Conservation (phyloP, 2,797 vertebrate genomes). For the Aratinga solstitialis region DNA sequence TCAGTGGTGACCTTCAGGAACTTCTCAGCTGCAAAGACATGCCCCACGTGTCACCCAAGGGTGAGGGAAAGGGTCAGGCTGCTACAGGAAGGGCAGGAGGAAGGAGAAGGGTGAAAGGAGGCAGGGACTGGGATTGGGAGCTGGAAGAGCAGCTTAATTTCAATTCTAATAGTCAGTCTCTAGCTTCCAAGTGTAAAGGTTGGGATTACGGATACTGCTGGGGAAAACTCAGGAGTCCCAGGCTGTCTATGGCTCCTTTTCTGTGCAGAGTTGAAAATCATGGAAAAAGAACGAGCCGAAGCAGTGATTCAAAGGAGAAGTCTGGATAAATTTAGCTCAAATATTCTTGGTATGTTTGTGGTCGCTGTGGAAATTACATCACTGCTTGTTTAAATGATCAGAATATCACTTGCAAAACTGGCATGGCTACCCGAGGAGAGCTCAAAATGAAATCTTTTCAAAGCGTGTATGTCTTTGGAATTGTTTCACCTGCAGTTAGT, state of each 20-base stretch:
- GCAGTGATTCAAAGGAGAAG: conserved; percentile 48
- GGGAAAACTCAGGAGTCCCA: not conserved
- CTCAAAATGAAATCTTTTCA: not conserved
- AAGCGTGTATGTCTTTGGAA: not conserved
- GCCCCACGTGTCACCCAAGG: not conserved
- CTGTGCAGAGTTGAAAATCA: not conserved
- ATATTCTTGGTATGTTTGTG: conserved; percentile 72
- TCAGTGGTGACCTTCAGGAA: not conserved
- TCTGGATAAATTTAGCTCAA: conserved; percentile 57
- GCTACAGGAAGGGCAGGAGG: not conserved
- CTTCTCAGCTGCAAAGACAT: not conserved
- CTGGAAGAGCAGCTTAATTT: not conserved
- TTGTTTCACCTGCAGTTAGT: not conserved
- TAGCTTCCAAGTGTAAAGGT: not conserved
- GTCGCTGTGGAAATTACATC: conserved; percentile 60
- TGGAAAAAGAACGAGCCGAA: not conserved
- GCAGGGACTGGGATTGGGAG: not conserved
- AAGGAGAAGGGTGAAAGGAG: not conserved
- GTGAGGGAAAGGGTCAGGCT: not conserved
- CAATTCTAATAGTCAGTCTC: not conserved
- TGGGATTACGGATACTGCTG: not conserved
- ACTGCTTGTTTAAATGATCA: conserved; percentile 48
- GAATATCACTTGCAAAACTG: conserved; percentile 32
- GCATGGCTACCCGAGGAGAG: not conserved
- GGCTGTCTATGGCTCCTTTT: not conserved